Conservation (phyloP, 2,888 invertebrate species). For the Leistus spinibarbis region DNA sequence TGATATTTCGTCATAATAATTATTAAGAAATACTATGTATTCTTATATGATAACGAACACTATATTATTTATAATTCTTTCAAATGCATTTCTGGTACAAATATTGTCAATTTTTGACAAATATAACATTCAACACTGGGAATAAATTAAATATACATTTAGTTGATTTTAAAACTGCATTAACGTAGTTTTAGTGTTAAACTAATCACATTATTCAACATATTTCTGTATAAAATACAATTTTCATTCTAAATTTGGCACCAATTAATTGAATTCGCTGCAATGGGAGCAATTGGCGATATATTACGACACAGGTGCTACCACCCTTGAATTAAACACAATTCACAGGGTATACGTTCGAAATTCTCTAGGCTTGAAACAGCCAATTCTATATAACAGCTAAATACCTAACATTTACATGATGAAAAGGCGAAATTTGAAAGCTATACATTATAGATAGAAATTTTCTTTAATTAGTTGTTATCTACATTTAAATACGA, state of each 20-base stretch:
- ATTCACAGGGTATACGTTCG: no score
- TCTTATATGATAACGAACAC: slow-evolving; percentile 8
- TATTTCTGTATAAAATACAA: background rate
- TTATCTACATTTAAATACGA: no score
- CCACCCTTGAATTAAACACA: no score
- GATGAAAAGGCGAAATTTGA: no score
- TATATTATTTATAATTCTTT: slow-evolving; percentile 14
- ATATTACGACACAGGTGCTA: no score
- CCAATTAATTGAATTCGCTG: background rate
- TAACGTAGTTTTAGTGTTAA: background rate
- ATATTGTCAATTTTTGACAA: background rate
- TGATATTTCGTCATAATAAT: slow-evolving; percentile 22
- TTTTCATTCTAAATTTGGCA: background rate
- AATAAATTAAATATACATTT: slow-evolving; percentile 22
- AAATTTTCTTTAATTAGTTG: no score
- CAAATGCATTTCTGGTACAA: slow-evolving; percentile 37
- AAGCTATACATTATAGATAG: no score
- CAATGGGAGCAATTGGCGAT: no score
- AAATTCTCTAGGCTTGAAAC: no score
- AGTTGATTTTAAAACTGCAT: background rate
- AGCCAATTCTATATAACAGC: no score
- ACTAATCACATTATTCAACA: background rate
- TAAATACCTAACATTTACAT: no score
- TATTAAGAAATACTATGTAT: slow-evolving; percentile 12
- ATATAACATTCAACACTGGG: slow-evolving; percentile 18